Conservation (phyloP, 2,888 invertebrate species). For the Antheraea assamensis region DNA sequence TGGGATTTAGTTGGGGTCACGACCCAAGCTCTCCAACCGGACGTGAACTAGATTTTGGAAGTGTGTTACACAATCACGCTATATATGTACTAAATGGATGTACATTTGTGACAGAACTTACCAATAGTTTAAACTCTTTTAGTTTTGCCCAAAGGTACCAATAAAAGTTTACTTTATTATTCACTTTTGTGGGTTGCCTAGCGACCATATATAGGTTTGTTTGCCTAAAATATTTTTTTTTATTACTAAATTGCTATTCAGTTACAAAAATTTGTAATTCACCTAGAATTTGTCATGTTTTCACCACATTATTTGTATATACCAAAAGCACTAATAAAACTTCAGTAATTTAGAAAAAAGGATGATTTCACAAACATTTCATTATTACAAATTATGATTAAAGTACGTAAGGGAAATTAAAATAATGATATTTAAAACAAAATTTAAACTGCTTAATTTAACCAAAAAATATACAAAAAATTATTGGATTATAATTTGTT, state of each 20-base stretch:
- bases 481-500: no score
- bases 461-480: no score
- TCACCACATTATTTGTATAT: neutral
- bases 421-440: no score
- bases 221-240: neutral
- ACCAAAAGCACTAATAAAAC: no score
- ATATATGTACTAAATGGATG: neutral
- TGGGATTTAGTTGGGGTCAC: slow-evolving; percentile 15
- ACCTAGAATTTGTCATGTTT: neutral
- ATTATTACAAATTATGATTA: no score
- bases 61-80: neutral
- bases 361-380: no score
- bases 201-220: neutral
- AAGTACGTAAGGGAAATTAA: no score
- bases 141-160: neutral
- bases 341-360: no score
- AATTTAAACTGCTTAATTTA: no score
- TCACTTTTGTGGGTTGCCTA: neutral
- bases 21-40: slow-evolving; percentile 13
- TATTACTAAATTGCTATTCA: no score
- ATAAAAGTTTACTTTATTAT: neutral
- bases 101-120: neutral
- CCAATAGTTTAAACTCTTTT: neutral
- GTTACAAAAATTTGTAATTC: no score
- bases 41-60: slow-evolving; percentile 2